Evolutionary conservation across 2,888 invertebrate genomes (phyloP), one percentile per base, ranked within the genome.

Genomic region (Drosophila monieri): DNA sequence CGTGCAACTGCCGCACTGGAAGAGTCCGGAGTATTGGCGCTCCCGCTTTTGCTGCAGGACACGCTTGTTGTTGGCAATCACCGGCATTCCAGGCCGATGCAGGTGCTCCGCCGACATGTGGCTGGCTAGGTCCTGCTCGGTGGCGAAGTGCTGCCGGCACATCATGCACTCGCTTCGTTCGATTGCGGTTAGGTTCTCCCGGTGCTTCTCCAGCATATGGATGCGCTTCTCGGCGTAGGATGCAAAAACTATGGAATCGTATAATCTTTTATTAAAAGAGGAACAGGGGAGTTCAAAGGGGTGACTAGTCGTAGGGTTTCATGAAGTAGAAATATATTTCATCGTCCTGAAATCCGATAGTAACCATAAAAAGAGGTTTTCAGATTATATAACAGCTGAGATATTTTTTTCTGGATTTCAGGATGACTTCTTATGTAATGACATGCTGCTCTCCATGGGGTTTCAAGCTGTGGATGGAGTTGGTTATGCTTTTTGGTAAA

Each of bases 141-240:
- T 84, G 9, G 78, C 73, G 18, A 80, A 89, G 25, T 77, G 78
- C 58, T 88, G 81, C 2, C 88, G 88, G n/a, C 89, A 89, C 5
- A 88, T 57, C 90, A 89, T 90, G 44, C 89, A 89, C 59, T 89
- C 89, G 53, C 89, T 88, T n/a, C 88, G 88, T 57, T 89, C 89
- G 37, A 88, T 88, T 32, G 80, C 67, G 0, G 89, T 89, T 3
- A 89, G 59, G 66, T 89, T 90, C 43, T 85, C 89, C 49, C 80
- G 76, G 55, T 89, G 89, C 66, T 58, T 56, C 55, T 89, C 81
- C 12, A 89, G 77, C 89, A 89, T 89, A 56, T 89, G 89, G 6
- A 90, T 75, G 5, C 89, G 88, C 60, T 89, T 89, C 46, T 89
- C 89, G 25, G 79, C 77, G 62, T 90, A 89, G 2, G 90, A 90